Conservation (phyloP, 2,888 invertebrate species). For the Lumbricus terrestris region DNA sequence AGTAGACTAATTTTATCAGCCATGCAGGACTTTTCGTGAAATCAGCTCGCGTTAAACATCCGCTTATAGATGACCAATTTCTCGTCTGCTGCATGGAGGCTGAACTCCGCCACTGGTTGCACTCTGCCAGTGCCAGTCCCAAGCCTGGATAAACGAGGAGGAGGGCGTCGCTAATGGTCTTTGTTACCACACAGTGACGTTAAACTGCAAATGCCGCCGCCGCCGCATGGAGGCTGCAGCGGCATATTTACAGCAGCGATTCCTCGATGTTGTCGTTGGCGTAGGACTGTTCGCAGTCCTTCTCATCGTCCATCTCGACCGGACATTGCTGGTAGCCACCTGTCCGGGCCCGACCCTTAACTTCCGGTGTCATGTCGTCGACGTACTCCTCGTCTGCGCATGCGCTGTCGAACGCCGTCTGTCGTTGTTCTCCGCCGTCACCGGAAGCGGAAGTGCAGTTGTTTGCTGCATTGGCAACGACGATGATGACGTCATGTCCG, state of each 20-base stretch:
- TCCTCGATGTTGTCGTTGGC: not conserved
- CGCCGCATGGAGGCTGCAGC: no score
- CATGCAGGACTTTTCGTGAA: no score
- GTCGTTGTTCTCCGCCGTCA: not conserved
- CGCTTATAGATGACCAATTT: no score
- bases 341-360: not conserved
- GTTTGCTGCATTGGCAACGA: not conserved
- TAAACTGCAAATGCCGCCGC: no score
- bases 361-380: not conserved
- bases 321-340: conserved; percentile 10
- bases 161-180: no score
- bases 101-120: no score
- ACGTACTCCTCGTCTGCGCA: not conserved
- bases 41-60: no score
- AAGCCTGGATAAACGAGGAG: no score
- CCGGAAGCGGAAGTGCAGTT: not conserved
- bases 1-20: no score
- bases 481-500: not conserved
- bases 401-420: not conserved
- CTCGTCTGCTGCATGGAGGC: no score
- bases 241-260: conserved; percentile 5
- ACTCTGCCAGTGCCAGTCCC: no score
- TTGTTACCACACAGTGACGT: no score
- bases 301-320: not conserved
- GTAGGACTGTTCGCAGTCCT: not conserved